phyloP scores from a whole-genome alignment of 2,888 invertebrate genomes.

The Myathropa florea region DNA sequence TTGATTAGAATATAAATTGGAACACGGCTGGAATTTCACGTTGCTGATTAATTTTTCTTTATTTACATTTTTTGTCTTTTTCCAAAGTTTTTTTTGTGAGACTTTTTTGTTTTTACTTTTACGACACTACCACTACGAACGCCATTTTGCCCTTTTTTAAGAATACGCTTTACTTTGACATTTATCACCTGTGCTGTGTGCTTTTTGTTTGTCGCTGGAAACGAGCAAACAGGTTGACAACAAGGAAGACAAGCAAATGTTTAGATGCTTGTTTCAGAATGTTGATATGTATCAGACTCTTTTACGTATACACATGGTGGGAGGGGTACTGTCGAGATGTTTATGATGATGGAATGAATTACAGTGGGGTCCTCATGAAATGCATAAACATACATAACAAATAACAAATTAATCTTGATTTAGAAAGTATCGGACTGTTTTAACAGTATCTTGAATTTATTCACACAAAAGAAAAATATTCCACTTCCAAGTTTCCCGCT shows the following conservation, averaged over 20 bases:
- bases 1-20: slow-evolving; percentile 47
- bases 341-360: not conserved
- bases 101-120: slow-evolving; percentile 62
- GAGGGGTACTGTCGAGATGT: not conserved
- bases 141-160: slow-evolving; percentile 76
- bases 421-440: too few relatives aligned
- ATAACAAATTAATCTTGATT: too few relatives aligned
- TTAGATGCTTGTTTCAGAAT: not conserved
- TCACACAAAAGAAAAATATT: too few relatives aligned
- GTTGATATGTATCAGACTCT: not conserved
- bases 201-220: slow-evolving; percentile 46
- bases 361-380: not conserved
- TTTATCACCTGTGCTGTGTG: slow-evolving; percentile 66
- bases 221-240: slow-evolving; percentile 48
- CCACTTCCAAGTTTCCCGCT: too few relatives aligned
- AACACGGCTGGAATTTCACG: slow-evolving; percentile 55
- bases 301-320: not conserved
- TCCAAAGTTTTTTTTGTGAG: slow-evolving; percentile 39
- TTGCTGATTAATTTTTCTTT: slow-evolving; percentile 55
- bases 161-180: slow-evolving; percentile 72
- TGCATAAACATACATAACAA: too few relatives aligned
- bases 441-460: too few relatives aligned
- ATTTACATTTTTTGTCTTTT: slow-evolving; percentile 66
- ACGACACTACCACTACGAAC: slow-evolving; percentile 72
- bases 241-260: slow-evolving; percentile 1